Evolutionary conservation across 2,888 invertebrate genomes (phyloP), one percentile per base, ranked within the genome.

Genomic region (Elgonia sp.): DNA sequence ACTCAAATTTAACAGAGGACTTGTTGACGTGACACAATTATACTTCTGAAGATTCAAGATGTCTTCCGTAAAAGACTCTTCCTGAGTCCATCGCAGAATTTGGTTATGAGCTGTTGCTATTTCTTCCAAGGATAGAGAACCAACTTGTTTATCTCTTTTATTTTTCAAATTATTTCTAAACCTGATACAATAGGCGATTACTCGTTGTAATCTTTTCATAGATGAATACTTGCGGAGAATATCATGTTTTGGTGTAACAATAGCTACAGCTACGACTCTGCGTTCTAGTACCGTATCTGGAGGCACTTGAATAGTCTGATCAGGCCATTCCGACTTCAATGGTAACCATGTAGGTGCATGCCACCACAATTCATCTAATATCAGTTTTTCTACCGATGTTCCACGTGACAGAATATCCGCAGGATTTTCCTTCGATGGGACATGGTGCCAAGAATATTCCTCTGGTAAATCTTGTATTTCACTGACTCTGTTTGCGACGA

Each of bases 81-180:
- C 69, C 18, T 72, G 53, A n/a, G 55, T 72, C 72, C 55, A 72
- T 39, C 55, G 37, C 39, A 72, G 18, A 37, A 72, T 37, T 55
- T n/a, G 55, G 5, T 37, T 72, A 40, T 53, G 37, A 20, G 69
- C 18, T 29, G 9, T 16, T 6, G 21, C 29, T n/a, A 70, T 8
- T 29, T 70, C 69, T 53, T 50, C 29, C 14, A 7, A 14, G 5
- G 9, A 14, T 16, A 50, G 16, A 50, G 50, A 16, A 14, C 50
- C 50, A 50, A 50, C 7, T 16, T 50, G 50, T 16, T 50, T 50
- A 50, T 7, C 14, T 8, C 16, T 16, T 10, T 5, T 50, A 16
- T 10, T 5, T 14, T 14, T 50, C 14, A 50, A 50, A 50, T 50
- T 50, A 16, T 50, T 8, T 50, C 10, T 50, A 14, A 50, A 50